Conservation (phyloP, 2,888 invertebrate genomes). For the Chymomyza procnemis region DNA sequence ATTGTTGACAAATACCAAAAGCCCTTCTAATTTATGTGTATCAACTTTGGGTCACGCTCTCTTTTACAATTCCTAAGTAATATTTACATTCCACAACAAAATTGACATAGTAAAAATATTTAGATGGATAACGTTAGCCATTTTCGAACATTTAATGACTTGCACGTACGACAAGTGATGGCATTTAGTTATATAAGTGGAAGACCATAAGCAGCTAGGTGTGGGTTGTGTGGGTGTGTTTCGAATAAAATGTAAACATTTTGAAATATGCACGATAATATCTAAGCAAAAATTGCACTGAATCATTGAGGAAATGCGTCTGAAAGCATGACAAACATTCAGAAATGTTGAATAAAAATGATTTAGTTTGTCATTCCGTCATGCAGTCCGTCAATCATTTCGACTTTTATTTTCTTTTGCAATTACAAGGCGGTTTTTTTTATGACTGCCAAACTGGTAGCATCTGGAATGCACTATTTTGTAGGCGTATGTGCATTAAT, state of each 20-base stretch:
- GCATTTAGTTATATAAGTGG: slow-evolving; percentile 23
- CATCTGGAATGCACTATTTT: not conserved
- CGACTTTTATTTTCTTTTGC: not conserved
- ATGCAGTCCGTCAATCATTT: no score
- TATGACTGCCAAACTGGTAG: not conserved
- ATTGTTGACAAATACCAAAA: not conserved
- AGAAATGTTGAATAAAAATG: no score
- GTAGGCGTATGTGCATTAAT: slow-evolving; percentile 22
- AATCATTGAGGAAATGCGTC: slow-evolving; percentile 15
- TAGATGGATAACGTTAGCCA: slow-evolving; percentile 12
- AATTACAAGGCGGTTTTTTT: not conserved
- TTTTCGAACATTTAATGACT: slow-evolving; percentile 33
- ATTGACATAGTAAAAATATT: slow-evolving; percentile 14
- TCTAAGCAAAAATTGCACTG: slow-evolving; percentile 10
- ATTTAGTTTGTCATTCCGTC: slow-evolving; percentile 8
- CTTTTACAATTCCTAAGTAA: not conserved
- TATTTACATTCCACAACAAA: not conserved
- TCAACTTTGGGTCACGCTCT: not conserved
- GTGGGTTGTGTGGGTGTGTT: slow-evolving; percentile 23
- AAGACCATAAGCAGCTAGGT: slow-evolving; percentile 23
- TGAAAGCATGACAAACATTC: no score
- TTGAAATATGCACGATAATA: slow-evolving; percentile 5
- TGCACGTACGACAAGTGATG: slow-evolving; percentile 30
- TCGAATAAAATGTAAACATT: not conserved
- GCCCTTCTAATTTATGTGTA: not conserved